A percentile compares a stretch with the other conserved stretches of the same genome.
These are phyloP conservation scores for Oeneis ivallda DNA, from an alignment of 2,888 invertebrate genomes.

Conservation along the genomic window DNA sequence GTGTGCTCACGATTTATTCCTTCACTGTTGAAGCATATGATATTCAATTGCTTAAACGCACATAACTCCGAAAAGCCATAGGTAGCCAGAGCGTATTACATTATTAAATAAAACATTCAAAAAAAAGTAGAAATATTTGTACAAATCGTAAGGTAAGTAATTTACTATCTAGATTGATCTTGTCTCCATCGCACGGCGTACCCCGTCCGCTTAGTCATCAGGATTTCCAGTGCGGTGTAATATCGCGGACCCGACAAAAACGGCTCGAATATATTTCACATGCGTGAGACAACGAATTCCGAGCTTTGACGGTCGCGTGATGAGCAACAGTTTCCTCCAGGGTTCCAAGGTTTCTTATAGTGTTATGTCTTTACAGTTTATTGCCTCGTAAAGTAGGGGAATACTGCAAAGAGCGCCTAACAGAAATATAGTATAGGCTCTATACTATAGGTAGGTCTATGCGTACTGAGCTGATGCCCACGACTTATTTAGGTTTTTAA, in stretches of 20 bases:
- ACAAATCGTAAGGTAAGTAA: neutral
- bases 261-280: slow-evolving; percentile 28
- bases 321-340: slow-evolving; percentile 12
- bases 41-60: too few relatives aligned
- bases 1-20: too few relatives aligned
- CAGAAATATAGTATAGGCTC: neutral
- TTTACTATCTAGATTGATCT: neutral
- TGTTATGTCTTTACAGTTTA: neutral
- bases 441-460: too few relatives aligned
- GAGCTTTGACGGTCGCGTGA: slow-evolving; percentile 29
- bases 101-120: too few relatives aligned
- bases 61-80: too few relatives aligned
- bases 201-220: slow-evolving; percentile 34
- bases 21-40: too few relatives aligned
- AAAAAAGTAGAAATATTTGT: neutral
- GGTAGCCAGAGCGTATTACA: too few relatives aligned
- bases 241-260: slow-evolving; percentile 8
- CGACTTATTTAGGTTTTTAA: too few relatives aligned
- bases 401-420: neutral
- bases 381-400: slow-evolving; percentile 5
- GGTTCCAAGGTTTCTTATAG: neutral
- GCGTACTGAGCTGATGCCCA: too few relatives aligned
- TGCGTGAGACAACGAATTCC: slow-evolving; percentile 33
- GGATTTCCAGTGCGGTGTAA: slow-evolving; percentile 28
- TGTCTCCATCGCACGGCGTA: neutral